Evolutionary conservation across 2,888 invertebrate species (phyloP).

Genomic region (Macaria liturata): DNA sequence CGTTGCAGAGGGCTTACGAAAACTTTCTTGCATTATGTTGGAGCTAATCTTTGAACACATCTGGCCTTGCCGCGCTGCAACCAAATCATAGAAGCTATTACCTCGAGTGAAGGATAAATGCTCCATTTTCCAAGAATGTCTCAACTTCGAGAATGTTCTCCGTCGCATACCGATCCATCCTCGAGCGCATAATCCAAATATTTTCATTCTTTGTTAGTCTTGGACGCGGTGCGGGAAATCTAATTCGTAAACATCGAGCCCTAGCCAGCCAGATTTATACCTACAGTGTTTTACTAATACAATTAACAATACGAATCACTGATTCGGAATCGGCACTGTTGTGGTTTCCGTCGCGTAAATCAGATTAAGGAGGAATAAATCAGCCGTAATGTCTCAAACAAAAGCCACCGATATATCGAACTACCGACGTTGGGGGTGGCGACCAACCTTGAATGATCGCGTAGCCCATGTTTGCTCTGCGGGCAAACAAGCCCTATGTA

Average conservation of each 20-base stretch:
- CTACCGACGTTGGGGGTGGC: conserved; percentile 21
- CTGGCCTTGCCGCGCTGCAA: conserved; percentile 30
- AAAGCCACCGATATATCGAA: conserved; percentile 11
- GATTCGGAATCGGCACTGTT: conserved; percentile 27
- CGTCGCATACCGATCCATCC: conserved; percentile 8
- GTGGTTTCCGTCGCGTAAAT: conserved; percentile 35
- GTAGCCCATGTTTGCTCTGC: conserved; percentile 26
- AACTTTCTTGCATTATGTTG: conserved; percentile 39
- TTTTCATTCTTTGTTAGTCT: conserved; percentile 31
- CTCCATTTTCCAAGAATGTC: background rate
- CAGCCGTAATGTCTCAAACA: conserved; percentile 28
- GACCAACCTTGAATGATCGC: conserved; percentile 31
- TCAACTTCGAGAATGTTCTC: conserved; percentile 14
- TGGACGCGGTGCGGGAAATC: conserved; percentile 32
- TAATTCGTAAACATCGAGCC: conserved; percentile 38
- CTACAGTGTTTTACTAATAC: conserved; percentile 16
- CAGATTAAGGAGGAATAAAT: conserved; percentile 39
- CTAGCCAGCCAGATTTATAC: conserved; percentile 16
- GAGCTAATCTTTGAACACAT: conserved; percentile 41
- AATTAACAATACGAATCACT: conserved; percentile 23
- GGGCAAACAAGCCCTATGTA: conserved; percentile 29
- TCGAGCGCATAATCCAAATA: conserved; percentile 5
- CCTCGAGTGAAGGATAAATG: conserved; percentile 1
- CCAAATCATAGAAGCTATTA: background rate
- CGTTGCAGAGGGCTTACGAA: conserved; percentile 41